Evolutionary conservation across 2,888 invertebrate genomes (phyloP).

Genomic region (Camponotus fellah): DNA sequence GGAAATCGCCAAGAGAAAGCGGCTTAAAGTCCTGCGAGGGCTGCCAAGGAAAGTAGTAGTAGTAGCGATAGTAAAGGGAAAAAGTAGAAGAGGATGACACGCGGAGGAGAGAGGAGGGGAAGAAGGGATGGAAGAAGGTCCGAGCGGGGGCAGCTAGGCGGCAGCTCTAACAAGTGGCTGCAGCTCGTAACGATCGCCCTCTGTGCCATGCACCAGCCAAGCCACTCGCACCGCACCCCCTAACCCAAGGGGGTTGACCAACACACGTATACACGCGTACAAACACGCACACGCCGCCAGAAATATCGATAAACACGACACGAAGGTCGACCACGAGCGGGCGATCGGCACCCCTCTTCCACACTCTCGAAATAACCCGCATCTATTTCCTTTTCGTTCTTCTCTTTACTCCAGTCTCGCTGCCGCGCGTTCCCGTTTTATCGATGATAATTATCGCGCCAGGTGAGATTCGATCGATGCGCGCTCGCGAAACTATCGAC

Average conservation of each 20-base stretch:
- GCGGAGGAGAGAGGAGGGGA: constrained; percentile 21
- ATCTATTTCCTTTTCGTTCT: constrained; percentile 44
- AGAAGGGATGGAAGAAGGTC: constrained; percentile 30
- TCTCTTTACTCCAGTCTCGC: constrained; percentile 33
- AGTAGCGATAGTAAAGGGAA: constrained; percentile 32
- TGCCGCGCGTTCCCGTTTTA: constrained; percentile 18
- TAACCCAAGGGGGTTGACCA: constrained; percentile 67
- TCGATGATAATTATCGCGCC: constrained; percentile 43
- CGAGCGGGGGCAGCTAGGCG: constrained; percentile 69
- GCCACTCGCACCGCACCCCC: constrained; percentile 62
- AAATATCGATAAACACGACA: constrained; percentile 55
- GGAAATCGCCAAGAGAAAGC: constrained; percentile 12
- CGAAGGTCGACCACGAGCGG: constrained; percentile 57
- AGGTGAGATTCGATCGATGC: constrained; percentile 24
- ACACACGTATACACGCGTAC: constrained; percentile 46
- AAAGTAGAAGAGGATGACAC: constrained; percentile 56
- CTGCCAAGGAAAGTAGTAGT: neutral
- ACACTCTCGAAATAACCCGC: constrained; percentile 54
- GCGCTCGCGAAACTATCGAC: neutral
- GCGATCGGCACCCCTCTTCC: constrained; percentile 47
- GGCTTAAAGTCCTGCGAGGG: neutral
- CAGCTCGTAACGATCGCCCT: constrained; percentile 79
- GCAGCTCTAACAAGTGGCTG: constrained; percentile 81
- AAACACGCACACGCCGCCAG: constrained; percentile 15
- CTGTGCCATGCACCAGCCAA: constrained; percentile 72